phyloP scores from a whole-genome alignment of 2,113 vertebrate genomes.

The Ivindomyrus marchei region DNA sequence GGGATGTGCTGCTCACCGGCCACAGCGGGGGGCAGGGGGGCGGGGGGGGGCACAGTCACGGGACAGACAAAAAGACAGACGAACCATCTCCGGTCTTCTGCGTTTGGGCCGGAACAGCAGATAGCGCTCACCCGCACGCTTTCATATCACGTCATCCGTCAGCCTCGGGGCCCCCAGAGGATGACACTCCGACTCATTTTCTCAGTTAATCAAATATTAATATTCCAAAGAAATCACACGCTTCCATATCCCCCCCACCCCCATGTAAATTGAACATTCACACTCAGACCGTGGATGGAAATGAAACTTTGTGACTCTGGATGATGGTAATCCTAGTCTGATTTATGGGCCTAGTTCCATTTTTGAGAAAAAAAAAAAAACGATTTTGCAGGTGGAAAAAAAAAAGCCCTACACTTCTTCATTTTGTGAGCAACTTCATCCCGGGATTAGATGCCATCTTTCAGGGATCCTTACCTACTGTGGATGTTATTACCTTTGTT shows the following conservation, averaged over 20 bases:
- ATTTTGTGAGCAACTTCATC: slow-evolving; percentile 7
- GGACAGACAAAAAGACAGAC: not conserved
- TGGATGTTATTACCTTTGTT: slow-evolving; percentile 3
- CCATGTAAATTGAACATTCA: not conserved
- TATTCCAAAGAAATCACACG: not conserved
- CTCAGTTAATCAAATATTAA: slow-evolving; percentile 4
- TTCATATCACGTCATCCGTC: not conserved
- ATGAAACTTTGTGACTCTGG: not conserved
- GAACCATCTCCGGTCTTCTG: not conserved
- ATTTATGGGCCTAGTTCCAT: not conserved
- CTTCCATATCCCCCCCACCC: not conserved
- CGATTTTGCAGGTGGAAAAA: not conserved
- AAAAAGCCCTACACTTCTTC: not conserved
- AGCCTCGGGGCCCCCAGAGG: not conserved
- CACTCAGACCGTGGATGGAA: not conserved
- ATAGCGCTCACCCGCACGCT: not conserved
- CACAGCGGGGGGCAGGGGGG: not conserved
- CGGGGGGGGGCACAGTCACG: not conserved
- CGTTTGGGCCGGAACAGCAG: not conserved
- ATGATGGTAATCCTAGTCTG: not conserved
- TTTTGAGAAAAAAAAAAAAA: not conserved
- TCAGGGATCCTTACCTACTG: not conserved
- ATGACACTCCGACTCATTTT: not conserved
- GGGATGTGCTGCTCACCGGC: not conserved
- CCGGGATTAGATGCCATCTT: not conserved